Base-by-base conservation (phyloP, 2,888 invertebrate genomes). In the Lordiphosa andalusiaca region DNA sequence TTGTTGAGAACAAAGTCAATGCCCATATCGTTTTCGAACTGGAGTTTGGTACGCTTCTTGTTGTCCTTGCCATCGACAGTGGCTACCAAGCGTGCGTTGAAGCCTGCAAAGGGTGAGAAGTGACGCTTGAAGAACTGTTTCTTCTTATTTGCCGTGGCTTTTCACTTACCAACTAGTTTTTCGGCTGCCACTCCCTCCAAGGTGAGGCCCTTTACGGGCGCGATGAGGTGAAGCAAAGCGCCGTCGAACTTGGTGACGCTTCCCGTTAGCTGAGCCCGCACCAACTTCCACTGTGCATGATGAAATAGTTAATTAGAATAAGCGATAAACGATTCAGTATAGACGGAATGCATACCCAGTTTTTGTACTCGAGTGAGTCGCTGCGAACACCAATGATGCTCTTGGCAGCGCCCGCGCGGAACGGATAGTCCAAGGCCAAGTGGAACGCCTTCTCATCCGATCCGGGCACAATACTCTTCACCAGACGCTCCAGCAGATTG, bases 331-430 rank as follows among this genome's bases (percentile, higher is more conserved):
- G 7, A 9, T 30, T 30, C 9, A 9, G 7, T 2, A 23, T 23
- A 10, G 10, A n/a, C 9, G 12, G 7, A 19, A 23, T 5, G 35
- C 81, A 67, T 73, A 88, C 88, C 74, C 85, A 68, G 59, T 87
- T 87, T 10, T 68, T 72, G 40, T 90, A 88, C 68, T 91, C 90
- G 87, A 95, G 93, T 0, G 91, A 88, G 21, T 91, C 91, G 10
- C 93, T 92, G 23, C 93, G 91, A 0, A 95, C 91, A 39, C 92
- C 92, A 76, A 97, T 90, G 66, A 94, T 91, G 50, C 93, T 92
- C 85, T 95, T 96, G 40, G 93, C 91, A 1, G 96, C 95, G 1
- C 93, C 93, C 0, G 94, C 91, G 64, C 96, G 92, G 90, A 94
- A 94, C 0, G 95, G 95, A 89, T 95, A 93, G 0, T 92, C 88